Evolutionary conservation across 2,888 invertebrate genomes (phyloP).

Genomic region (Patella ulyssiponensis): DNA sequence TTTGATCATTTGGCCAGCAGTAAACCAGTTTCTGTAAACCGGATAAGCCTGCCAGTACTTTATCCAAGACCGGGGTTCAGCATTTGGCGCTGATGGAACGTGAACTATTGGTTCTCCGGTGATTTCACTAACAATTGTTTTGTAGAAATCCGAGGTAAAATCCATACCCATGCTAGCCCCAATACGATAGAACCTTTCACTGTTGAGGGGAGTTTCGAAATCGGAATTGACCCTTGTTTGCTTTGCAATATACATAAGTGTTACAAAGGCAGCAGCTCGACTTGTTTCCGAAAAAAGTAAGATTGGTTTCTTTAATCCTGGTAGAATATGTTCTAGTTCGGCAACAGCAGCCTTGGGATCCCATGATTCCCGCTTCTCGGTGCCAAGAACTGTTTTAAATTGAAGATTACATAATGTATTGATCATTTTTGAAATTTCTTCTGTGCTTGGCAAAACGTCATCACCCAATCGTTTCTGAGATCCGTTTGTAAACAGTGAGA

Average conservation of each 20-base stretch:
- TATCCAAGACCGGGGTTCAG: conserved; percentile 54
- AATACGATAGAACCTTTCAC: conserved; percentile 53
- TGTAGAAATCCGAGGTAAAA: conserved; percentile 50
- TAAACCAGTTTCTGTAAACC: conserved; percentile 58
- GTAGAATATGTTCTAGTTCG: conserved; percentile 42
- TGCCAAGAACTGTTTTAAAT: conserved; percentile 49
- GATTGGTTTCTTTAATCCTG: conserved; percentile 39
- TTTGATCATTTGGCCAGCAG: conserved; percentile 57
- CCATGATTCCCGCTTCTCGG: conserved; percentile 48
- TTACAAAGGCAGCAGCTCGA: conserved; percentile 54
- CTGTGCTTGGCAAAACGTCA: conserved; percentile 50
- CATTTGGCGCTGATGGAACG: conserved; percentile 47
- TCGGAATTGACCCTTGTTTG: conserved; percentile 46
- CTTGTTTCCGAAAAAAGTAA: conserved; percentile 54
- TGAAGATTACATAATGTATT: conserved; percentile 49
- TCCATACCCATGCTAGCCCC: conserved; percentile 58
- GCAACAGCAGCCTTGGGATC: conserved; percentile 49
- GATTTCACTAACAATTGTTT: conserved; percentile 49
- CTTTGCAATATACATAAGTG: conserved; percentile 56
- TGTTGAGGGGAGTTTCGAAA: conserved; percentile 49
- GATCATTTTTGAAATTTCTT: conserved; percentile 43
- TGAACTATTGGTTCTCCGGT: conserved; percentile 53
- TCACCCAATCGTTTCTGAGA: conserved; percentile 46
- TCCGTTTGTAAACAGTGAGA: conserved; percentile 53
- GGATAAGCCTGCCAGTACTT: conserved; percentile 63